phyloP scores from a whole-genome alignment of 2,888 invertebrate genomes.

The Xylota segnis region DNA sequence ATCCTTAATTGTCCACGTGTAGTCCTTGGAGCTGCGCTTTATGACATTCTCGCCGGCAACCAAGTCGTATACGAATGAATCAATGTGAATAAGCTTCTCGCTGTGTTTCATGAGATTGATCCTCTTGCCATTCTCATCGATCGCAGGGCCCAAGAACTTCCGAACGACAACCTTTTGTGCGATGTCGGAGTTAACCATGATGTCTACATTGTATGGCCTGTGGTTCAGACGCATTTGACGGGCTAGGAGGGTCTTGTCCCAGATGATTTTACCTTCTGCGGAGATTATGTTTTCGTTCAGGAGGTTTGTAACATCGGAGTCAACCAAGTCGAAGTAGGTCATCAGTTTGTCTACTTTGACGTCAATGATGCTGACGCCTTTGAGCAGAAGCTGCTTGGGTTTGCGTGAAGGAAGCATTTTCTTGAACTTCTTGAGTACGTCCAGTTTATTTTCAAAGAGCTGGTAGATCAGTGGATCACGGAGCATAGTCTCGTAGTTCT shows the following conservation, averaged over 20 bases:
- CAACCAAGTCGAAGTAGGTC: slow-evolving; percentile 89
- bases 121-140: slow-evolving; percentile 85
- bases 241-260: slow-evolving; percentile 84
- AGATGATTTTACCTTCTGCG: slow-evolving; percentile 83
- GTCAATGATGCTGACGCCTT: slow-evolving; percentile 87
- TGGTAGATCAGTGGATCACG: slow-evolving; percentile 91
- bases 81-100: slow-evolving; percentile 88
- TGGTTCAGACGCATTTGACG: slow-evolving; percentile 90
- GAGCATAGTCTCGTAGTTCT: slow-evolving; percentile 88
- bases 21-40: slow-evolving; percentile 80
- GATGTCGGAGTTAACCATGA: slow-evolving; percentile 87
- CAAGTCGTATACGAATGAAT: slow-evolving; percentile 87
- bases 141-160: slow-evolving; percentile 89
- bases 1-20: slow-evolving; percentile 86
- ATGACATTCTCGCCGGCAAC: slow-evolving; percentile 85
- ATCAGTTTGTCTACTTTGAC: slow-evolving; percentile 88
- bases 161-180: slow-evolving; percentile 87
- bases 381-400: slow-evolving; percentile 85
- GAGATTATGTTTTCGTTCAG: slow-evolving; percentile 81
- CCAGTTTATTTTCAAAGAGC: slow-evolving; percentile 87
- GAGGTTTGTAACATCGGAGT: slow-evolving; percentile 86
- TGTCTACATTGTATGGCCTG: slow-evolving; percentile 87
- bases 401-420: slow-evolving; percentile 87
- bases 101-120: slow-evolving; percentile 86
- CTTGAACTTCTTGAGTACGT: slow-evolving; percentile 87